Evolutionary conservation across 2,113 vertebrate genomes (phyloP), one percentile per base, ranked within the genome.

Genomic region (Xiphophorus hellerii): DNA sequence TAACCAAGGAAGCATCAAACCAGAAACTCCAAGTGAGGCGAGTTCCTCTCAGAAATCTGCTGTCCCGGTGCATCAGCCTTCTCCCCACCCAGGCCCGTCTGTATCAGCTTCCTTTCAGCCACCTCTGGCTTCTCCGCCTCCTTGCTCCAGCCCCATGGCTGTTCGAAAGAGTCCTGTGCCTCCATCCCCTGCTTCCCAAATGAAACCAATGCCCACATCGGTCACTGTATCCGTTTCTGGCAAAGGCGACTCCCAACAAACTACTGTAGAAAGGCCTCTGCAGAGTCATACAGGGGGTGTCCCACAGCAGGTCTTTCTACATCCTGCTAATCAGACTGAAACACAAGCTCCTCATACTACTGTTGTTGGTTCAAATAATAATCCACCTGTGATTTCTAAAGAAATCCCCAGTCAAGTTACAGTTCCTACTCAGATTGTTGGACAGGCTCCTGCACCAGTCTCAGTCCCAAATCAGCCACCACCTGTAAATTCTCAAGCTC

Each of bases 161-260:
- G 90, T 94, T 22, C 92, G 95, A 5, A 96, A 96, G 90, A 97
- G 94, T 84, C 94, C 96, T 31, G 88, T 96, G 66, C 95, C 96
- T 25, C 95, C 95, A 3, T 89, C 88, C 70, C 70, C 81, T 33
- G 42, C 86, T 66, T 31, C 92, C 87, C 95, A 84, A 92, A 93
- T 92, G 12, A 94, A 91, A 89, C 80, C n/a, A 69, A 97, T 96
- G 88, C 94, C 95, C 58, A 91, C 90, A 73, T 96, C 96, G 78
- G 93, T 94, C 73, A 76, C 94, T 81, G 80, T 94, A 82, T 94
- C 92, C 27, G 95, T 95, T 85, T 92, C 95, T 0, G 94, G 91
- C 85, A 88, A 93, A 81, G 92, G 92, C 4, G 94, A 95, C 35
- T 91, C 93, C 39, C 82, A 95, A 54, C 94, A 95, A 71, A 95